A percentile compares a stretch with the other conserved stretches of the same genome.
Conservation (phyloP, 1,140 invertebrate genomes). For the Bacillus rossius region DNA sequence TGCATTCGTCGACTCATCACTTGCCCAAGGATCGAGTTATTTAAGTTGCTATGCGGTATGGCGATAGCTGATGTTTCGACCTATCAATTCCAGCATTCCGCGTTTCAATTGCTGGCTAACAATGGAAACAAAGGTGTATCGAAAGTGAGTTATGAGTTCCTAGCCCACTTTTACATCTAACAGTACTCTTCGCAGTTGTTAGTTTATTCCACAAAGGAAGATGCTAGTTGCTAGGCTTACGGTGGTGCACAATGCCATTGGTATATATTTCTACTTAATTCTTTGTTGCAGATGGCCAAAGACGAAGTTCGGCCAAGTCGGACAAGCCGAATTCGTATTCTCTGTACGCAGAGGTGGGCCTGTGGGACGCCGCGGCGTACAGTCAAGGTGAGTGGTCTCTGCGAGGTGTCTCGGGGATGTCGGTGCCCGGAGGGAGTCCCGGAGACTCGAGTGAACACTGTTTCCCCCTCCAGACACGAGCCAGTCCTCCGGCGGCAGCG, state of each 20-base stretch:
- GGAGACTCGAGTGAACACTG: no score
- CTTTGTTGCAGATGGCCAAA: not conserved
- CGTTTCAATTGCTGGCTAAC: no score
- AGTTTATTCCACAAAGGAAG: no score
- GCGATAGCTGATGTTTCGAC: no score
- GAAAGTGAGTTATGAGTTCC: not conserved
- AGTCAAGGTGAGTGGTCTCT: constrained; percentile 1
- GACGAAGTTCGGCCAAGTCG: not conserved
- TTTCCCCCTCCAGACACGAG: not conserved
- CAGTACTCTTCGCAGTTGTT: no score
- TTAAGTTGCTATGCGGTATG: no score
- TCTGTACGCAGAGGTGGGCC: constrained; percentile 14
- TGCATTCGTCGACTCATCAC: no score
- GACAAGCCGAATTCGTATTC: constrained; percentile 6
- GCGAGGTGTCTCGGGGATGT: not conserved
- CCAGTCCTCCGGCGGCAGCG: not conserved
- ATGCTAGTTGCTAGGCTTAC: no score
- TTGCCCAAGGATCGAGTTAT: no score
- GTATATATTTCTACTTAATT: not conserved
- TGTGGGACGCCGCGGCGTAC: constrained; percentile 2
- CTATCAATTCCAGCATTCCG: no score
- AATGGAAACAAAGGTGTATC: not conserved
- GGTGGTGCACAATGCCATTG: no score
- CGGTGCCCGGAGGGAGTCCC: no score
- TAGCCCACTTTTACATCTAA: not conserved